A percentile compares a stretch with the other conserved stretches of the same genome.
Evolutionary conservation across 2,888 invertebrate species (phyloP).

Genomic region (Atrina japonica): DNA sequence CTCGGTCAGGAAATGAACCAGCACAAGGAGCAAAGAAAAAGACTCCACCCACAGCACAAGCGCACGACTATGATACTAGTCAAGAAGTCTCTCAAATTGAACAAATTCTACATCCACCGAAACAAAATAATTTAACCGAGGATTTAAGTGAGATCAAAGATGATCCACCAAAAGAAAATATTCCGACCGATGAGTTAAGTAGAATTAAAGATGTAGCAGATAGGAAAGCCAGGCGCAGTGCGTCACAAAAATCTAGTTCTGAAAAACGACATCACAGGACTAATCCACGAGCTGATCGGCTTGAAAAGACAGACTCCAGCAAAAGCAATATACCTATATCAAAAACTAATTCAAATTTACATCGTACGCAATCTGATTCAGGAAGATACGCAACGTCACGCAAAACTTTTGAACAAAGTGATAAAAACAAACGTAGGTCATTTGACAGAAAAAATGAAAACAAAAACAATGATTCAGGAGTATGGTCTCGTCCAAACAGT

Average conservation of each 20-base stretch:
- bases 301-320: no score
- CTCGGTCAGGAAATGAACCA: constrained; percentile 66
- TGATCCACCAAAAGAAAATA: constrained; percentile 46
- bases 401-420: constrained; percentile 47
- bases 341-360: constrained; percentile 49
- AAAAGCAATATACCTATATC: constrained; percentile 60
- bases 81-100: constrained; percentile 63
- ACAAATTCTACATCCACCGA: constrained; percentile 47
- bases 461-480: constrained; percentile 62
- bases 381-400: constrained; percentile 60
- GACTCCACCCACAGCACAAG: constrained; percentile 64
- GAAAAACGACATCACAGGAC: constrained; percentile 40
- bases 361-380: constrained; percentile 62
- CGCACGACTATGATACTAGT: constrained; percentile 71
- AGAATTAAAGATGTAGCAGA: constrained; percentile 57
- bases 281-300: constrained; percentile 35
- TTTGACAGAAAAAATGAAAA: constrained; percentile 9
- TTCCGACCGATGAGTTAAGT: constrained; percentile 51
- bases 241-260: constrained; percentile 49
- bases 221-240: constrained; percentile 46
- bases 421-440: constrained; percentile 45
- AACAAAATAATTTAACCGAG: constrained; percentile 36
- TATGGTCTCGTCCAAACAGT: constrained; percentile 67
- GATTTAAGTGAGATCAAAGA: no score
- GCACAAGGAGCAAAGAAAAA: constrained; percentile 61